phyloP scores from a whole-genome alignment of 2,113 vertebrate species.

The Nannobrachium achirus region DNA sequence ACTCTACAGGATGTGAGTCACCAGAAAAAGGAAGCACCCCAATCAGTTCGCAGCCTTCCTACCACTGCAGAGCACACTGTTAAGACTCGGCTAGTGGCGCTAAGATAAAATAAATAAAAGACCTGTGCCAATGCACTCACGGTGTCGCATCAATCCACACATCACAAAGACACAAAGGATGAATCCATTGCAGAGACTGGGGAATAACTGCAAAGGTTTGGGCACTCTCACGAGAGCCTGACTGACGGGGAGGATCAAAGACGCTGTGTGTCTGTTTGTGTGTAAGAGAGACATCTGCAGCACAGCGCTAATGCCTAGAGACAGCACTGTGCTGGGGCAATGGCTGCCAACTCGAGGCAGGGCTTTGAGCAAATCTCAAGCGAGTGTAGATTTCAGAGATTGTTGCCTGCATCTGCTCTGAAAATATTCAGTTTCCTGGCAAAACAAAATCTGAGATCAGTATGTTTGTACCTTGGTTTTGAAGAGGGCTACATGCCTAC shows the following conservation, averaged over 20 bases:
- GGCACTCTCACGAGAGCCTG: not conserved
- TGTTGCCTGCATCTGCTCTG: too few species aligned
- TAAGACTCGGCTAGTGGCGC: not conserved
- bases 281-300: conserved; percentile 14
- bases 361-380: not conserved
- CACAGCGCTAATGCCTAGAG: not conserved
- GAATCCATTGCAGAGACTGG: not conserved
- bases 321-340: conserved; percentile 22
- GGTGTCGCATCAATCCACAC: not conserved
- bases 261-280: not conserved
- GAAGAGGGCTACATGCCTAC: too few species aligned
- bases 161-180: not conserved
- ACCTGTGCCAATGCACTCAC: not conserved
- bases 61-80: not conserved
- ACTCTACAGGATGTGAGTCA: conserved; percentile 56
- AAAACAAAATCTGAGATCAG: too few species aligned
- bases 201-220: conserved; percentile 23
- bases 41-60: not conserved
- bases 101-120: not conserved
- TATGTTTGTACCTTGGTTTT: too few species aligned
- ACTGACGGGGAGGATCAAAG: conserved; percentile 42
- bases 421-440: too few species aligned
- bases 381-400: too few species aligned
- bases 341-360: not conserved
- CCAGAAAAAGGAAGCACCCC: conserved; percentile 57